Conservation (phyloP, 1,140 invertebrate genomes). For the Drosophila burlai region DNA sequence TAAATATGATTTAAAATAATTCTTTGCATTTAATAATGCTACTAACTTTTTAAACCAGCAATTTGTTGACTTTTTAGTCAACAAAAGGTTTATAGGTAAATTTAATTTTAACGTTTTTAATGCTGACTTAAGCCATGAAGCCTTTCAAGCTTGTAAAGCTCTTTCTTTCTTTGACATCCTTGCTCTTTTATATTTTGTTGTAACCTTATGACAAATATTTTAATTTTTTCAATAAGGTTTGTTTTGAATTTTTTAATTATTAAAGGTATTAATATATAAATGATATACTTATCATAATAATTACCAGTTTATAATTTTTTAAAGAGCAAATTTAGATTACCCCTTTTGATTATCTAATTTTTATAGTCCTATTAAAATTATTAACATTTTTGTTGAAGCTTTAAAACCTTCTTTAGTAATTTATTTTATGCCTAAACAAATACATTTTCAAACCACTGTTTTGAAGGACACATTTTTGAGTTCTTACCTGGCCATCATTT, state of each 20-base stretch:
- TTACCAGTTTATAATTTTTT: background rate
- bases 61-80: background rate
- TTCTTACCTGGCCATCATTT: background rate
- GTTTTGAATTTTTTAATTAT: too few species aligned
- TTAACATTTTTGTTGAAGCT: background rate
- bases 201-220: background rate
- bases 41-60: background rate
- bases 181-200: background rate
- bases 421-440: background rate
- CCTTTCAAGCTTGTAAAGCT: background rate
- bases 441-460: constrained; percentile 5
- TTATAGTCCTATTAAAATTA: background rate
- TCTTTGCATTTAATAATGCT: background rate
- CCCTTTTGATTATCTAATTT: background rate
- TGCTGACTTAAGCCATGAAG: background rate
- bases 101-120: background rate
- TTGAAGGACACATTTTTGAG: background rate
- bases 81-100: background rate
- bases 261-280: too few species aligned
- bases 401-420: background rate
- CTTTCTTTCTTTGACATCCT: too few species aligned
- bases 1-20: constrained; percentile 2
- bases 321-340: background rate
- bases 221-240: background rate
- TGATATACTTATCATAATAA: background rate